phyloP scores from a whole-genome alignment of 1,140 invertebrate species.

The Drosophila kohkoa region DNA sequence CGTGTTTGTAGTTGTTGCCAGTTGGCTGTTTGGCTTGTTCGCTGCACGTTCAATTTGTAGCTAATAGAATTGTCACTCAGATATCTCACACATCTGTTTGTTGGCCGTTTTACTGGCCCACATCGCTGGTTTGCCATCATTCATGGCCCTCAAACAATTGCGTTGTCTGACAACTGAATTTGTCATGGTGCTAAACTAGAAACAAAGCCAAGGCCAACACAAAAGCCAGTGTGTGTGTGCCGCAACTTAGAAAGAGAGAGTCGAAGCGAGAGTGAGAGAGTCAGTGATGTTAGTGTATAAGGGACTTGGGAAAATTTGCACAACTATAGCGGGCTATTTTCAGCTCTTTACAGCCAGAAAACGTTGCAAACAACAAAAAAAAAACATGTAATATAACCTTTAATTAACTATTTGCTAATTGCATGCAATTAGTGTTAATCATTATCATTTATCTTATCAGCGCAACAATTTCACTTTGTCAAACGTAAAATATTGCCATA shows the following conservation, averaged over 20 bases:
- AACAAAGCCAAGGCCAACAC: constrained; percentile 72
- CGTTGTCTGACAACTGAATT: constrained; percentile 78
- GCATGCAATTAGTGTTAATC: background rate
- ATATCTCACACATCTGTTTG: constrained; percentile 70
- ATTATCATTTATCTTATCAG: constrained; percentile 9
- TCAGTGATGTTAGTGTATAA: constrained; percentile 4
- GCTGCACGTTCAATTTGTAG: constrained; percentile 64
- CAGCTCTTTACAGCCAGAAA: too few relatives aligned
- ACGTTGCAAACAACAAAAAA: too few relatives aligned
- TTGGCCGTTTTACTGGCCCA: constrained; percentile 15
- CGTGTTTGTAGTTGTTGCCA: constrained; percentile 51
- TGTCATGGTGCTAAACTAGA: constrained; percentile 72
- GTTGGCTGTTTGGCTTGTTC: constrained; percentile 17
- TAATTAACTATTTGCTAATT: constrained; percentile 23
- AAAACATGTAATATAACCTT: background rate
- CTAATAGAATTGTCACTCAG: constrained; percentile 79
- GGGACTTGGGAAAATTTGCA: constrained; percentile 50
- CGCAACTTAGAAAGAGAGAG: background rate
- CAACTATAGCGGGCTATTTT: constrained; percentile 29
- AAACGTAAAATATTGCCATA: constrained; percentile 12
- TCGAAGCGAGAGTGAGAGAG: background rate
- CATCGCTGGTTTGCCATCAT: constrained; percentile 35
- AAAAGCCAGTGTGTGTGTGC: constrained; percentile 49
- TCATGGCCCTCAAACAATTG: constrained; percentile 63
- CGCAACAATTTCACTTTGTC: background rate